Evolutionary conservation across 2,888 invertebrate species (phyloP), one percentile per base, ranked within the genome.

Genomic region (Melangyna quadrimaculata): DNA sequence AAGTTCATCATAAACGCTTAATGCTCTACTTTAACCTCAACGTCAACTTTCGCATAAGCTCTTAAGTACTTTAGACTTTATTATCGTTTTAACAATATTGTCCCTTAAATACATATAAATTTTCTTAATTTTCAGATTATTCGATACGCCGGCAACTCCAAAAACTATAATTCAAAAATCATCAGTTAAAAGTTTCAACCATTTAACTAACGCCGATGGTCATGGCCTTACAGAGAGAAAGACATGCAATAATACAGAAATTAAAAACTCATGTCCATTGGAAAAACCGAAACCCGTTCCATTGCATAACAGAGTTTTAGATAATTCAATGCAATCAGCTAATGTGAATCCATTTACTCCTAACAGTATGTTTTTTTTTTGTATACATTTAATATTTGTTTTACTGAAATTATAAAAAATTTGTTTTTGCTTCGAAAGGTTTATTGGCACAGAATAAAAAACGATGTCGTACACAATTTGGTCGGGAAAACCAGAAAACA

Each of bases 291-390:
- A 93, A 75, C 93, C 94, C 1, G 70, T 91, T 65, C 91, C 91
- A 0, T 83, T 92, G 67, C 91, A 92, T 79, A 91, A 89, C 57
- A 90, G 90, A 43, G 87, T 88, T 9, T 78, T 90, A 27, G 90
- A 90, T 29, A 90, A 89, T 87, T 88, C 90, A 74, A 89, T 90
- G 78, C 90, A 90, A 55, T 89, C 90, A 0, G 96, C 95, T 32
- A 97, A 97, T 92, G 94, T 97, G 55, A 97, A 97, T 92, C 97
- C 97, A 0, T 97, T 97, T 89, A 96, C 96, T 5, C 96, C 96
- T 5, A 95, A 95, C 89, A 96, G 95, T 95, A 90, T 91, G 91
- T 89, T 63, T 12, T 51, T 2, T 61, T 43, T 24, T 1, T 8
- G 14, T 19, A 32, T 57, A 32, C 35, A 1, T 22, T 12, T 9